Conservation (phyloP, 2,888 invertebrate species). For the Heliconius aoede region DNA sequence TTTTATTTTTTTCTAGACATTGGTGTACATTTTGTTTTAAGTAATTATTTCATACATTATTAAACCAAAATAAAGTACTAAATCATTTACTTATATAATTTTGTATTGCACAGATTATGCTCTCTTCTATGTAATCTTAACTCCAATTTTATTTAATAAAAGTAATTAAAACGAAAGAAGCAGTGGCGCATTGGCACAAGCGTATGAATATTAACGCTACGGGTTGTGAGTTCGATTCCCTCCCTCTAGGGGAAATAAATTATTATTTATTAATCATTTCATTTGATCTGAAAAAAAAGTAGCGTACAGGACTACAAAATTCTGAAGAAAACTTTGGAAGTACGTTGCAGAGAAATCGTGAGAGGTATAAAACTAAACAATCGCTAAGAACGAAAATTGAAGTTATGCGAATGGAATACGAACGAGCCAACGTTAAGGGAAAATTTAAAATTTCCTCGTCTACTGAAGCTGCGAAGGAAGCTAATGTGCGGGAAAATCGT, state of each 20-base stretch:
- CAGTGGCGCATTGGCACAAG: too few relatives aligned
- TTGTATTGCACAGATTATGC: too few relatives aligned
- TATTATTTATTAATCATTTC: too few relatives aligned
- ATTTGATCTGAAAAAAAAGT: neutral
- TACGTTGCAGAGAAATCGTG: constrained; percentile 32
- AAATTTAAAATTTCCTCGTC: constrained; percentile 42
- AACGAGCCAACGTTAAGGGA: constrained; percentile 38
- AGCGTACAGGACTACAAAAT: constrained; percentile 18
- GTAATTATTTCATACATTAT: too few relatives aligned
- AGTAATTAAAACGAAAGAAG: too few relatives aligned
- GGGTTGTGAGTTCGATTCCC: neutral
- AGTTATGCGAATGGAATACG: constrained; percentile 41
- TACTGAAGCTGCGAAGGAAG: constrained; percentile 46
- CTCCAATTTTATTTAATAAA: too few relatives aligned
- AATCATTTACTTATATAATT: too few relatives aligned
- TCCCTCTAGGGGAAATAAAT: neutral
- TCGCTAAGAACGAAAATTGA: constrained; percentile 44
- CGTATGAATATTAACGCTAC: neutral
- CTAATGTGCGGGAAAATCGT: constrained; percentile 49
- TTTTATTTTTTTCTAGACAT: too few relatives aligned
- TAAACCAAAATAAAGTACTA: too few relatives aligned
- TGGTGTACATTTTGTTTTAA: too few relatives aligned
- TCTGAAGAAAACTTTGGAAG: constrained; percentile 20
- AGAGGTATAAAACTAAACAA: constrained; percentile 42
- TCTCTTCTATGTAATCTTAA: too few relatives aligned